phyloP scores from a whole-genome alignment of 2,113 vertebrate species.

The Crotalus tigris region DNA sequence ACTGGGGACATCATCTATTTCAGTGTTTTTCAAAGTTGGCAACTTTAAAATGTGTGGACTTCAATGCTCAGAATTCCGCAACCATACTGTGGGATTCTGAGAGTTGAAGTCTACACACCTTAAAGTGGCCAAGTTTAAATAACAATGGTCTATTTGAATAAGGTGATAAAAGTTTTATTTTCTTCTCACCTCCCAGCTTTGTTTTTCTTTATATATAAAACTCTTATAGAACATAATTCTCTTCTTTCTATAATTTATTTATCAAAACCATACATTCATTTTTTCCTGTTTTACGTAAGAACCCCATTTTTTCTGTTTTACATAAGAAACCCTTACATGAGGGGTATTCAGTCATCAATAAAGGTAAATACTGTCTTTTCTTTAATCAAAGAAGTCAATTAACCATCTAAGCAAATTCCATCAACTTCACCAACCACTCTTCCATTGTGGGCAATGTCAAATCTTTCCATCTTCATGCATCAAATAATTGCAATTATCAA shows the following conservation, averaged over 20 bases:
- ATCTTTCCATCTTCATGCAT: background rate
- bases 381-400: background rate
- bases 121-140: background rate
- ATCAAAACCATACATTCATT: background rate
- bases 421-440: background rate
- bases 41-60: background rate
- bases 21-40: background rate
- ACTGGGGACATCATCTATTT: background rate
- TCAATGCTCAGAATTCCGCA: background rate
- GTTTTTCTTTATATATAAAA: background rate
- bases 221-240: background rate
- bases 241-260: background rate
- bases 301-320: background rate
- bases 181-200: background rate
- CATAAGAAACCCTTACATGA: background rate
- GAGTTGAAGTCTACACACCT: background rate
- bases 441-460: background rate
- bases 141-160: background rate
- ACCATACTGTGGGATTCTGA: background rate
- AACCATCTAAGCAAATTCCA: background rate
- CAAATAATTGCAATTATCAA: background rate
- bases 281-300: too few species aligned
- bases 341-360: background rate
- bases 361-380: background rate
- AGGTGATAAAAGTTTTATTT: background rate